Percentiles rank a stretch among this genome's conserved stretches.
These are phyloP conservation scores for Sesia apiformis DNA, from an alignment of 2,888 invertebrate species.

Conservation along the genomic window DNA sequence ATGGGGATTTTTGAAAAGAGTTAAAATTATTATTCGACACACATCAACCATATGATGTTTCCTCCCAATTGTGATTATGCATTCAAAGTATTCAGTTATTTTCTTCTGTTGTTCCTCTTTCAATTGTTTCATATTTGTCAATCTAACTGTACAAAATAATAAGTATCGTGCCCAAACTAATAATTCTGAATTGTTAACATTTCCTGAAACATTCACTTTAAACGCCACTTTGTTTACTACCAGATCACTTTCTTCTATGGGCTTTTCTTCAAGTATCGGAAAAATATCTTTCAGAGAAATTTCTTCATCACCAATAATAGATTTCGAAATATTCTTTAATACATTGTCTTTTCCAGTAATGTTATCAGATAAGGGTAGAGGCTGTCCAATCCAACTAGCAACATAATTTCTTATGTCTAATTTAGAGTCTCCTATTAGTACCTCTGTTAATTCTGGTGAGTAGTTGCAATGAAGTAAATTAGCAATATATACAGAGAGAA, in stretches of 20 bases:
- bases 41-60: conserved; percentile 39
- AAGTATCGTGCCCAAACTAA: conserved; percentile 59
- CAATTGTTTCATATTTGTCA: conserved; percentile 40
- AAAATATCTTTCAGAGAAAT: conserved; percentile 42
- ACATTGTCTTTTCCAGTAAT: conserved; percentile 34
- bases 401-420: conserved; percentile 64
- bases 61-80: conserved; percentile 38
- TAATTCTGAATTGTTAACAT: conserved; percentile 45
- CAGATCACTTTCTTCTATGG: conserved; percentile 29
- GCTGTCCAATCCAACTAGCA: conserved; percentile 57
- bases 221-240: conserved; percentile 25
- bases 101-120: conserved; percentile 31
- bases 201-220: conserved; percentile 25
- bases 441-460: conserved; percentile 61
- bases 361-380: conserved; percentile 37
- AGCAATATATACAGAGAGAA: conserved; percentile 54
- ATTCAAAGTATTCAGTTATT: conserved; percentile 37
- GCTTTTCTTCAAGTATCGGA: conserved; percentile 26
- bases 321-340: conserved; percentile 50
- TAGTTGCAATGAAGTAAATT: conserved; percentile 77
- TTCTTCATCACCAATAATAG: conserved; percentile 44
- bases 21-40: conserved; percentile 39
- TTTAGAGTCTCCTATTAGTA: conserved; percentile 63
- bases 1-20: conserved; percentile 51
- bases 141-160: conserved; percentile 46